Evolutionary conservation across 2,888 invertebrate genomes (phyloP), one percentile per base, ranked within the genome.

Genomic region (Drosophila fulvimacula): DNA sequence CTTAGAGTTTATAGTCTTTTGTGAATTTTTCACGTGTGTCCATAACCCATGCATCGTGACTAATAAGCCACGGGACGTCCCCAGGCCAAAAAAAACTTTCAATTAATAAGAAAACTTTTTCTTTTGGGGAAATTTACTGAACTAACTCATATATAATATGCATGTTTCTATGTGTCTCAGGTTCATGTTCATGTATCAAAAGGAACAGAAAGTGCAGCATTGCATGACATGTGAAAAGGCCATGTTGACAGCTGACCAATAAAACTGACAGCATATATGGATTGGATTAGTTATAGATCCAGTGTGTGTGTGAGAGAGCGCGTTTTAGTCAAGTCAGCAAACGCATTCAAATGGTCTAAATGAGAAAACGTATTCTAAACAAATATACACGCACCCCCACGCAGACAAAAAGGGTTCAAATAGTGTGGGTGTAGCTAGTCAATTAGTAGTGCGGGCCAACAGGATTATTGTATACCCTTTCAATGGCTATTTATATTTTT

Each of bases 241-340:
- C 68, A 71, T 72, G 80, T 87, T 86, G 84, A 86, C 88, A 88
- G 81, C 67, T 78, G 68, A 76, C 89, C 82, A 89, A 89, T 87
- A 89, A 82, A 82, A 91, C 90, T 91, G 92, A 92, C 91, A 91
- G 87, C 81, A 81, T 82, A 88, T 88, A 91, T 89, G 88, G 90
- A 91, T 91, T 90, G 90, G 86, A 84, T 84, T 86, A 87, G 82
- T 81, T 91, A n/a, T 91, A 90, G 73, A n/a, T n/a, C 63, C 72
- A 82, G n/a, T 21, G 36, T 7, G 51, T 19, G 32, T 6, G 1
- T 19, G 19, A 15, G 19, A 4, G 32, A 3, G 32, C 2, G 49
- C 17, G 81, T 86, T 92, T 92, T 91, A 90, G 91, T 89, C 92
- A 91, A 92, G 92, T 92, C 92, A 92, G 79, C 64, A 34, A 59